Conservation (phyloP, 2,113 vertebrate genomes). For the Theropithecus gelada region DNA sequence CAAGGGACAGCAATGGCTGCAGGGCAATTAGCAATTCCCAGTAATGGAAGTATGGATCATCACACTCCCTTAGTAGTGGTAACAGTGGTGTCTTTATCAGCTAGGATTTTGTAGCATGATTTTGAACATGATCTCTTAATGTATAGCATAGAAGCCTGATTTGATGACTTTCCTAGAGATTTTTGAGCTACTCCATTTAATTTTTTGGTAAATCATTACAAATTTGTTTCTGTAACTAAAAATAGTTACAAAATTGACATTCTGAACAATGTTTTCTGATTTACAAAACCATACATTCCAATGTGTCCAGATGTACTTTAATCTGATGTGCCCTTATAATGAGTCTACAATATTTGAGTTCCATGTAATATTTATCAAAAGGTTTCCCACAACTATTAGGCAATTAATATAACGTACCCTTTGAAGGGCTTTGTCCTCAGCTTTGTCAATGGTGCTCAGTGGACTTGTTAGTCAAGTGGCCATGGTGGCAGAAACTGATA, state of each 20-base stretch:
- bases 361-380: not conserved
- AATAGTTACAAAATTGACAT: not conserved
- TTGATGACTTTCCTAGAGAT: not conserved
- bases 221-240: not conserved
- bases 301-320: not conserved
- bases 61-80: not conserved
- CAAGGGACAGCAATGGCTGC: not conserved
- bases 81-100: not conserved
- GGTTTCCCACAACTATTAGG: not conserved
- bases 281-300: not conserved
- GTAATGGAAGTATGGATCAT: too few relatives aligned
- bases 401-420: not conserved
- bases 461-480: not conserved
- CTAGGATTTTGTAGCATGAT: not conserved
- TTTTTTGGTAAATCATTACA: not conserved
- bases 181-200: not conserved
- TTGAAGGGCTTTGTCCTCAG: not conserved
- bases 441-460: not conserved
- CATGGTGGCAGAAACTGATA: not conserved
- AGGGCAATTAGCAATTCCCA: not conserved
- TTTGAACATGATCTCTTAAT: not conserved
- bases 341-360: not conserved
- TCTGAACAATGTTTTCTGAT: not conserved
- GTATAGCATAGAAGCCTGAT: not conserved
- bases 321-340: not conserved